Percentiles rank a stretch among this genome's conserved stretches.
Conservation (phyloP, 1,140 invertebrate genomes). For the Zaprionus ghesquierei region DNA sequence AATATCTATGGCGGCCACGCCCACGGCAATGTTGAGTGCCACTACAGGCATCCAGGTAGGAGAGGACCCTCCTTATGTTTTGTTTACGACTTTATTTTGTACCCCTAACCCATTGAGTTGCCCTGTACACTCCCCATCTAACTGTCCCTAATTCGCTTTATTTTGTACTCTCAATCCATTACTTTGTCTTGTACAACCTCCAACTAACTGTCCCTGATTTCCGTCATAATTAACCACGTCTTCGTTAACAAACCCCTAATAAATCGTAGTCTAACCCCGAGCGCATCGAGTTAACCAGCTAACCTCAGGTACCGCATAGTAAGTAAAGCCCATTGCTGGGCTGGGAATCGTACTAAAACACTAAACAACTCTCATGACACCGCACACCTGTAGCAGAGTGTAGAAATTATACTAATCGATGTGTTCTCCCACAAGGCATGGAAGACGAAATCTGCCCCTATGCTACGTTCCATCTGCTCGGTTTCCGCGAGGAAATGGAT, state of each 20-base stretch:
- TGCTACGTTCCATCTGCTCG: constrained; percentile 95
- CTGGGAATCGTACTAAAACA: constrained; percentile 59
- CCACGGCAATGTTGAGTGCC: constrained; percentile 85
- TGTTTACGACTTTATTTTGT: constrained; percentile 6
- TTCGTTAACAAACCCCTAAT: constrained; percentile 30
- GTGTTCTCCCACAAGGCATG: constrained; percentile 86
- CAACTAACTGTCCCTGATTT: background rate
- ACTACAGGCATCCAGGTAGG: constrained; percentile 85
- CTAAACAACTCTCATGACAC: constrained; percentile 50
- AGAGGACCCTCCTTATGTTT: constrained; percentile 16
- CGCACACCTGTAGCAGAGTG: background rate
- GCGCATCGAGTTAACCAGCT: constrained; percentile 31
- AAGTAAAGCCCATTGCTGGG: constrained; percentile 30
- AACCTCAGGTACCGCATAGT: constrained; percentile 45
- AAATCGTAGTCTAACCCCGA: constrained; percentile 44
- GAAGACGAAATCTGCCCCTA: constrained; percentile 97
- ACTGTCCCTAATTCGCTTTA: background rate
- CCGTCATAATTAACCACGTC: background rate
- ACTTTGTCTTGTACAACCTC: no score
- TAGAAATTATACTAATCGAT: constrained; percentile 23
- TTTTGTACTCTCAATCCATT: constrained; percentile 16
- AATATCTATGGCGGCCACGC: constrained; percentile 71
- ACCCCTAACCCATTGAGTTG: constrained; percentile 21
- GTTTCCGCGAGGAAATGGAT: constrained; percentile 97
- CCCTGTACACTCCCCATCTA: background rate